Evolutionary conservation across 2,888 invertebrate species (phyloP).

Genomic region (Apamea anceps): DNA sequence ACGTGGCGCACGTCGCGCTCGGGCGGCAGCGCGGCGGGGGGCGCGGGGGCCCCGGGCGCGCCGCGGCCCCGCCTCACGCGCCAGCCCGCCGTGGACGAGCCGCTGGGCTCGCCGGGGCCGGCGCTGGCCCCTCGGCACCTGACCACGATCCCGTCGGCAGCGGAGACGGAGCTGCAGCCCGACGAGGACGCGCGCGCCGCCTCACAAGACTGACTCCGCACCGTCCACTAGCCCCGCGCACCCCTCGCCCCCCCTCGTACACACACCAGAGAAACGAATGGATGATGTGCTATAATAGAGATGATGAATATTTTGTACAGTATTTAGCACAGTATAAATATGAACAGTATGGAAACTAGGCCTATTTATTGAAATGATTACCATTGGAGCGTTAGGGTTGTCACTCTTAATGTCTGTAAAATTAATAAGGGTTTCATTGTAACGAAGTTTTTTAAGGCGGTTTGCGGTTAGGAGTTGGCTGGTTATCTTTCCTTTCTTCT

Average conservation of each 20-base stretch:
- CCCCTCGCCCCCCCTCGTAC: constrained; percentile 20
- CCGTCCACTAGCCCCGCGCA: constrained; percentile 43
- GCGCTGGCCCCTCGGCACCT: constrained; percentile 78
- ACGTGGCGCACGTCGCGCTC: constrained; percentile 97
- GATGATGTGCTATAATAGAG: constrained; percentile 37
- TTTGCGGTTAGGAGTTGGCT: too few species aligned
- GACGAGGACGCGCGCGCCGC: constrained; percentile 75
- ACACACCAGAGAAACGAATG: constrained; percentile 66
- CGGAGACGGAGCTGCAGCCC: constrained; percentile 80
- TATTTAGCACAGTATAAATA: constrained; percentile 50
- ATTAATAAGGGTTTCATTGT: too few species aligned
- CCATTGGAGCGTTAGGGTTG: too few species aligned
- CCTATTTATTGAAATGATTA: too few species aligned
- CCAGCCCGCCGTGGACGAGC: constrained; percentile 95
- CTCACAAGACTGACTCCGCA: constrained; percentile 53
- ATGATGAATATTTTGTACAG: constrained; percentile 76
- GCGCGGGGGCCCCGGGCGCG: constrained; percentile 92
- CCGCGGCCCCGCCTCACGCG: constrained; percentile 94
- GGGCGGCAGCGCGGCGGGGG: constrained; percentile 93
- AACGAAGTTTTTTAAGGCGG: too few species aligned
- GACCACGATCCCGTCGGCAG: constrained; percentile 85
- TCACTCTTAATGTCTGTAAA: too few species aligned
- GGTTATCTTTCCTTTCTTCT: too few species aligned
- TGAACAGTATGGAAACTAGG: too few species aligned
- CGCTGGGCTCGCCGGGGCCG: constrained; percentile 80